Evolutionary conservation across 2,888 invertebrate species (phyloP).

Genomic region (Xestobium rufovillosum): DNA sequence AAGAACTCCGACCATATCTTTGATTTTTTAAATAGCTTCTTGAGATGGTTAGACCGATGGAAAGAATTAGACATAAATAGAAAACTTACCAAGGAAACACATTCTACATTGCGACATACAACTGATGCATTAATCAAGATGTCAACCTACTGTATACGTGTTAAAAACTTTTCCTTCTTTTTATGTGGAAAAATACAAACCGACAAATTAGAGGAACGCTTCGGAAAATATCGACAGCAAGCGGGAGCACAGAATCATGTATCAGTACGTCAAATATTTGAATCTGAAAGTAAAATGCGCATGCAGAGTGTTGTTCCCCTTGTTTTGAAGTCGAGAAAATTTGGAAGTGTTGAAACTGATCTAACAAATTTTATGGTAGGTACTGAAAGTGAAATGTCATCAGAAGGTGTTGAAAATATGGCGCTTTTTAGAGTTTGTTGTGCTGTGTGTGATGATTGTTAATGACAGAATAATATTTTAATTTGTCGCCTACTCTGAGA

Average conservation of each 20-base stretch:
- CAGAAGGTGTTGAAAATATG: too few relatives aligned
- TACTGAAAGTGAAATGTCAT: too few relatives aligned
- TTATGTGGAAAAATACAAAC: too few relatives aligned
- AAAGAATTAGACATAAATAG: not conserved
- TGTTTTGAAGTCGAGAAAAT: conserved; percentile 3
- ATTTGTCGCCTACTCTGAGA: too few relatives aligned
- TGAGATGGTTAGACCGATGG: conserved; percentile 3
- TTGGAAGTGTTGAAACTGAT: conserved; percentile 6
- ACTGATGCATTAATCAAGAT: conserved; percentile 4
- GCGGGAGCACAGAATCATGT: conserved; percentile 8
- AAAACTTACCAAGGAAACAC: conserved; percentile 8
- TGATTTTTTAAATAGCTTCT: conserved; percentile 7
- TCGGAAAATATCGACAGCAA: conserved; percentile 5
- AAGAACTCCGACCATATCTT: conserved; percentile 7
- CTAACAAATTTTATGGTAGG: too few relatives aligned
- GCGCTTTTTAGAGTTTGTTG: too few relatives aligned
- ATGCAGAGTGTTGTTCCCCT: conserved; percentile 6
- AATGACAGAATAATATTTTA: too few relatives aligned
- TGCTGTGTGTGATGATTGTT: too few relatives aligned
- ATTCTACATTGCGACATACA: conserved; percentile 4
- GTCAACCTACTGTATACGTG: conserved; percentile 6
- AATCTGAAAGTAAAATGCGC: conserved; percentile 7
- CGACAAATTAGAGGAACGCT: conserved; percentile 6
- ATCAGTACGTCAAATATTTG: conserved; percentile 7
- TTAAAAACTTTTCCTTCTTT: conserved; percentile 6